Conservation (phyloP, 1,140 invertebrate genomes). For the Hyles euphorbiae region DNA sequence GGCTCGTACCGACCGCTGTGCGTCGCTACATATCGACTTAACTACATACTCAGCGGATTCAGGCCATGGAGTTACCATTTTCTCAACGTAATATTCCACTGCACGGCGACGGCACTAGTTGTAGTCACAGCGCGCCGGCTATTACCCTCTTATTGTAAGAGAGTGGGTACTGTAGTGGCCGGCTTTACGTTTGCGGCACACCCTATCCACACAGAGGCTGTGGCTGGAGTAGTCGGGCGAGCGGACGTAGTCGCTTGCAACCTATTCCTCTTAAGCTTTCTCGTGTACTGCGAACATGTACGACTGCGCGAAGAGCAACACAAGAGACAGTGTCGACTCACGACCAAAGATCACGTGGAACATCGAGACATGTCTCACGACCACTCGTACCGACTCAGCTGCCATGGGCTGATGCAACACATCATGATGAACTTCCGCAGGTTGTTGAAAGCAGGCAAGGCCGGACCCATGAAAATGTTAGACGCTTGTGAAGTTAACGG, state of each 20-base stretch:
- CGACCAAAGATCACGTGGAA: constrained; percentile 43
- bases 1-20: constrained; percentile 95
- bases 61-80: constrained; percentile 94
- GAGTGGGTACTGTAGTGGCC: constrained; percentile 83
- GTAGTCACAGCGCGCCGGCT: constrained; percentile 82
- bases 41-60: constrained; percentile 90
- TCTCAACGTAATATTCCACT: constrained; percentile 91
- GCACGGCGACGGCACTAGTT: constrained; percentile 86
- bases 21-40: constrained; percentile 94
- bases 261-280: constrained; percentile 91
- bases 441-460: constrained; percentile 54
- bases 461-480: constrained; percentile 56
- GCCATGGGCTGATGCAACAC: constrained; percentile 59
- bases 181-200: constrained; percentile 95
- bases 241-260: constrained; percentile 95
- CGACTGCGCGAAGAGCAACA: constrained; percentile 74
- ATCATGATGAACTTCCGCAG: constrained; percentile 59
- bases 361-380: constrained; percentile 37
- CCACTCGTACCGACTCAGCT: constrained; percentile 56
- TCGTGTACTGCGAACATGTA: constrained; percentile 84
- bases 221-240: constrained; percentile 96
- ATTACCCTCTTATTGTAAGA: constrained; percentile 77
- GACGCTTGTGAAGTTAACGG: constrained; percentile 53
- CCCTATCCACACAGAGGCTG: constrained; percentile 97
- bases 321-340: constrained; percentile 43